Conservation (phyloP, 2,888 invertebrate genomes). For the Penaeus monodon region DNA sequence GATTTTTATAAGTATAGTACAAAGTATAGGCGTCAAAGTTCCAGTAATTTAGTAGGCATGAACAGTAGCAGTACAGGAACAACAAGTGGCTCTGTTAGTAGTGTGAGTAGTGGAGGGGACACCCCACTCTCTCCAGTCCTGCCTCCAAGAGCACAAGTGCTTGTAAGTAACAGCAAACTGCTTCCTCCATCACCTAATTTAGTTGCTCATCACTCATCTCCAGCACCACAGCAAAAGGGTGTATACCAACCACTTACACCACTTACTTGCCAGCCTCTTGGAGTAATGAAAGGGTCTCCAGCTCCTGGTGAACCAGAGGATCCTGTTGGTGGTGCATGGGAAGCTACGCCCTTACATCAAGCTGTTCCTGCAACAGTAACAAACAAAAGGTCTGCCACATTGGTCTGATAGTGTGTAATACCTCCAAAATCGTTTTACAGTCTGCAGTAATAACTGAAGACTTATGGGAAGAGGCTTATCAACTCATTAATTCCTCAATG, state of each 20-base stretch:
- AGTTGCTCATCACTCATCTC: slow-evolving; percentile 63
- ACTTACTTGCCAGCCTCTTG: slow-evolving; percentile 72
- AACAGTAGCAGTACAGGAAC: slow-evolving; percentile 49
- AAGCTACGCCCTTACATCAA: slow-evolving; percentile 60
- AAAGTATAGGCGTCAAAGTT: slow-evolving; percentile 81
- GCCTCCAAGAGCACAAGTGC: slow-evolving; percentile 60
- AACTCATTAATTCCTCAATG: slow-evolving; percentile 48
- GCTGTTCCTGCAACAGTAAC: slow-evolving; percentile 65
- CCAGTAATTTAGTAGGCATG: slow-evolving; percentile 66
- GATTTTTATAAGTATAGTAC: slow-evolving; percentile 98
- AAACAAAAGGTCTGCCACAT: slow-evolving; percentile 62
- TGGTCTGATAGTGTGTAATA: slow-evolving; percentile 45
- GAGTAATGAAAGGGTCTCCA: slow-evolving; percentile 52
- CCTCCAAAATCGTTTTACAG: too few species aligned
- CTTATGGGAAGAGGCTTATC: slow-evolving; percentile 26
- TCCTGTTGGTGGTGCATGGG: slow-evolving; percentile 59
- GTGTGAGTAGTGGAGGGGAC: slow-evolving; percentile 55
- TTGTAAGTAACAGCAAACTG: slow-evolving; percentile 45
- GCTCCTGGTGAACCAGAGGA: slow-evolving; percentile 50
- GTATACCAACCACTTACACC: slow-evolving; percentile 73
- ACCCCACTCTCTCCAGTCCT: slow-evolving; percentile 59
- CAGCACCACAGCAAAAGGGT: slow-evolving; percentile 69
- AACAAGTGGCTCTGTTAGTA: slow-evolving; percentile 56
- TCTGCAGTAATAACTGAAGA: too few species aligned
- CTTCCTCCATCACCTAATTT: slow-evolving; percentile 61